Conservation (phyloP, 2,888 invertebrate genomes). For the Drosophila tripunctata region DNA sequence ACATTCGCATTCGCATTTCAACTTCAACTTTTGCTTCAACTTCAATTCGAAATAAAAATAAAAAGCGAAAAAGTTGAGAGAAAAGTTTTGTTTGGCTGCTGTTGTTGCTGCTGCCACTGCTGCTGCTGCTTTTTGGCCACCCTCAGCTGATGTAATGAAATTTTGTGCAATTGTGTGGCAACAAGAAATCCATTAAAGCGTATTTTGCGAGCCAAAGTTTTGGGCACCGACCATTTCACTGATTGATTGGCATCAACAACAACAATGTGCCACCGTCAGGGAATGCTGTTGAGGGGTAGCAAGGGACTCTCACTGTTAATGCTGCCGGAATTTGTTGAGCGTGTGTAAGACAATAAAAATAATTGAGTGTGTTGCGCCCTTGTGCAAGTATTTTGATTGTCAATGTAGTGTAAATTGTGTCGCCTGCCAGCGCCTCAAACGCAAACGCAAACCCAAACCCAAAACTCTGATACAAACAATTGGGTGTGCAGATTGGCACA, state of each 20-base stretch:
- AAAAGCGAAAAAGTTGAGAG: constrained; percentile 41
- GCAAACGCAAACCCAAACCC: not conserved
- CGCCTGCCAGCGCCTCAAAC: constrained; percentile 37
- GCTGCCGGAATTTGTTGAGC: constrained; percentile 73
- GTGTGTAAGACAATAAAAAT: constrained; percentile 79
- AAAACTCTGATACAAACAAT: constrained; percentile 24
- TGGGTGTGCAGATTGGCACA: constrained; percentile 65
- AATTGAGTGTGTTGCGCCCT: constrained; percentile 68
- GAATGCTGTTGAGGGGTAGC: not conserved
- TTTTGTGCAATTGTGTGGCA: constrained; percentile 72
- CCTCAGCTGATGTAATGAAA: constrained; percentile 70
- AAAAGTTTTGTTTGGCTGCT: constrained; percentile 56
- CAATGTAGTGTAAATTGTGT: constrained; percentile 77
- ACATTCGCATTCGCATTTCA: constrained; percentile 42
- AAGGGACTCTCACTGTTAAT: constrained; percentile 55
- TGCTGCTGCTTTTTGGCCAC: constrained; percentile 42
- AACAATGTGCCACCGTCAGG: constrained; percentile 28
- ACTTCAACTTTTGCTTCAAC: constrained; percentile 55
- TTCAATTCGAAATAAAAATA: constrained; percentile 44
- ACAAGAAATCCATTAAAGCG: constrained; percentile 72
- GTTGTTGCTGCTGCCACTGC: constrained; percentile 2
- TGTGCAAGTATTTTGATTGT: constrained; percentile 51
- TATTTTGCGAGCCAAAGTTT: constrained; percentile 65
- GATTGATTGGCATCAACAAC: constrained; percentile 76
- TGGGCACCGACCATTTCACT: constrained; percentile 65